Base-by-base conservation (phyloP, 2,888 invertebrate genomes). In the Odontothrips loti region DNA sequence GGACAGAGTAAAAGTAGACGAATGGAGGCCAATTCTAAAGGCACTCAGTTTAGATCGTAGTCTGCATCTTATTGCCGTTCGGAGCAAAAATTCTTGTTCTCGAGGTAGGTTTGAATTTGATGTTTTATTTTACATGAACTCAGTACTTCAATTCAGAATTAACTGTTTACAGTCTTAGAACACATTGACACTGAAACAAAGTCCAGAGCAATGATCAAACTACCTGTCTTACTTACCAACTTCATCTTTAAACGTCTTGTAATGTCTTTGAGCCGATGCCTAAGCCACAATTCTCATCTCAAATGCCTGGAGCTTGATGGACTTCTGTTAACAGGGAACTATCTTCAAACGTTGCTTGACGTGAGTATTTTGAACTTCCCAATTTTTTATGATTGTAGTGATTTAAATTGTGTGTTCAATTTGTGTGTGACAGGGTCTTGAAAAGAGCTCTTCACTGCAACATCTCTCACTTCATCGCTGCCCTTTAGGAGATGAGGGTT, bases 1-100 rank as follows among this genome's bases (percentile, higher is more conserved):
- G 80, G 95, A 95, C 85, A 91, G 94, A 83, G 90, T 95, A 80
- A 93, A 92, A 85, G 91, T 93, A 83, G 91, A 90, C 82, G 94
- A 95, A 84, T 95, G 95, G 95, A 89, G 90, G 48, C 92, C 94
- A 1, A 91, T 95, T 80, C 87, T 93, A 80, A 93, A 93, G 84
- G 93, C 95, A 0, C 87, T 95, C 9, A 90, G 91, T 80, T 89
- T 92, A 83, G 95, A 95, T 86, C 89, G 92, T 80, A 92, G 92
- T 82, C 89, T 95, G 8, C 92, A 93, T 86, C 90, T 91, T 82
- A 89, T 95, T 82, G 89, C 90, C 51, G 90, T 95, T 83, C 90
- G 91, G 84, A 92, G 93, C 87, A 90, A 79, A 78, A 63, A 82
- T 43, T 80, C 75, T 23, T 51, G 75, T 27, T 48, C 47, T 51